Percentiles rank a stretch among this genome's conserved stretches.
Evolutionary conservation across 2,888 invertebrate species (phyloP).

Genomic region (Meteorus cinctellus): DNA sequence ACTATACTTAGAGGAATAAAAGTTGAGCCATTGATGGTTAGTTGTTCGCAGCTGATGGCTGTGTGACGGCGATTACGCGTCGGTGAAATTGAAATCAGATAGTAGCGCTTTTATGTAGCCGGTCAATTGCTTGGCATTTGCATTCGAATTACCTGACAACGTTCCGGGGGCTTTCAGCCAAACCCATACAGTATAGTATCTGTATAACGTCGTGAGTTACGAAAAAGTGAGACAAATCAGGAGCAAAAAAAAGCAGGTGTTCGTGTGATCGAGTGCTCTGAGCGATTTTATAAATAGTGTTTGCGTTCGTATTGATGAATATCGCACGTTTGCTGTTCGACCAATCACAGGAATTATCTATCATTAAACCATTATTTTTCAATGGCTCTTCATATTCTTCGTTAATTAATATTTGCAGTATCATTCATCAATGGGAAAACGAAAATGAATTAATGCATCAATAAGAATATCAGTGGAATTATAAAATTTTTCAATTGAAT

Average conservation of each 20-base stretch:
- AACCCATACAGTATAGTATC: conserved; percentile 9
- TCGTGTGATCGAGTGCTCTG: conserved; percentile 17
- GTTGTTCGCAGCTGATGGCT: conserved; percentile 36
- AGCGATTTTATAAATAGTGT: conserved; percentile 7
- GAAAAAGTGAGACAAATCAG: conserved; percentile 16
- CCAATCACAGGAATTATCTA: background rate
- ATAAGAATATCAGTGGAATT: background rate
- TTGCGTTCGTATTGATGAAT: background rate
- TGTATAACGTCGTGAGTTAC: background rate
- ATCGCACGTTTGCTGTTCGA: background rate
- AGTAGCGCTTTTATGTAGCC: conserved; percentile 56
- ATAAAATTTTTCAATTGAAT: background rate
- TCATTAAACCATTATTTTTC: background rate
- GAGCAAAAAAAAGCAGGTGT: background rate
- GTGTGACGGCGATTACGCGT: conserved; percentile 54
- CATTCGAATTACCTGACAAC: conserved; percentile 54
- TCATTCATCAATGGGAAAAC: too few species aligned
- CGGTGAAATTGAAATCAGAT: conserved; percentile 67
- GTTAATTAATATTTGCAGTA: background rate
- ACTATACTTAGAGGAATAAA: conserved; percentile 55
- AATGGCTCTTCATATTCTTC: background rate
- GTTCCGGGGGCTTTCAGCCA: conserved; percentile 7
- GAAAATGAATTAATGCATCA: background rate
- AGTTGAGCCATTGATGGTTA: conserved; percentile 36
- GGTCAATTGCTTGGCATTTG: conserved; percentile 52